These are phyloP conservation scores for Cheilosia grossa DNA, from an alignment of 2,888 invertebrate genomes.

Conservation along the genomic window DNA sequence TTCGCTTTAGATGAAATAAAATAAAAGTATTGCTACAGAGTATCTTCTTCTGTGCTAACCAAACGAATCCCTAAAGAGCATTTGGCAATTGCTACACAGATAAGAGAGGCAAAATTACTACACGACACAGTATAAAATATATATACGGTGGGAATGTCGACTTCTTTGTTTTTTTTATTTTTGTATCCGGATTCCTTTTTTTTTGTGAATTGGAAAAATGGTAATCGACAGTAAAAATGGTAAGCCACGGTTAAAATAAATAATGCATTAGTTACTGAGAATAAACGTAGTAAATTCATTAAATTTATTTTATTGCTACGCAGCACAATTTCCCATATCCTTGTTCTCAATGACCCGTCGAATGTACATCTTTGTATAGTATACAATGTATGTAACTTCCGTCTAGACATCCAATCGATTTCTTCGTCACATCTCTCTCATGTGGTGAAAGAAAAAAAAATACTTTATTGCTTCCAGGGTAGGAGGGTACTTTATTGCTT, in stretches of 20 bases:
- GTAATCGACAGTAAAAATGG: conserved; percentile 28
- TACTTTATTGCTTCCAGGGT: too few species aligned
- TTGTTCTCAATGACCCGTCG: too few species aligned
- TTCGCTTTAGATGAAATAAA: conserved; percentile 26
- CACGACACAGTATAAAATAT: conserved; percentile 1
- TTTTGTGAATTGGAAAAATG: conserved; percentile 7
- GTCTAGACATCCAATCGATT: too few species aligned
- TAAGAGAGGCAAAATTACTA: conserved; percentile 48
- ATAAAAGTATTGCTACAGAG: conserved; percentile 21
- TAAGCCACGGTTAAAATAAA: conserved; percentile 15
- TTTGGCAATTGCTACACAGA: conserved; percentile 55
- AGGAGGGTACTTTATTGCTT: too few species aligned
- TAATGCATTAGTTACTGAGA: conserved; percentile 21
- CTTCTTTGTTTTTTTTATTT: not conserved
- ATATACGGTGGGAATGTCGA: conserved; percentile 8
- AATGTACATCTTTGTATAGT: too few species aligned
- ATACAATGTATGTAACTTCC: too few species aligned
- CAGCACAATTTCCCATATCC: too few species aligned
- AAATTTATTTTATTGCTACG: not conserved
- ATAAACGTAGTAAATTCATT: conserved; percentile 16
- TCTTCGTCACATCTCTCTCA: too few species aligned
- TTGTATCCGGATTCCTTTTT: not conserved
- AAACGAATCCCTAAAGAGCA: conserved; percentile 56
- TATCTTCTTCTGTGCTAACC: conserved; percentile 19
- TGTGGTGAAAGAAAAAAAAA: too few species aligned